Conservation (phyloP, 2,113 vertebrate genomes). For the Nothocercus nigrocapillus region DNA sequence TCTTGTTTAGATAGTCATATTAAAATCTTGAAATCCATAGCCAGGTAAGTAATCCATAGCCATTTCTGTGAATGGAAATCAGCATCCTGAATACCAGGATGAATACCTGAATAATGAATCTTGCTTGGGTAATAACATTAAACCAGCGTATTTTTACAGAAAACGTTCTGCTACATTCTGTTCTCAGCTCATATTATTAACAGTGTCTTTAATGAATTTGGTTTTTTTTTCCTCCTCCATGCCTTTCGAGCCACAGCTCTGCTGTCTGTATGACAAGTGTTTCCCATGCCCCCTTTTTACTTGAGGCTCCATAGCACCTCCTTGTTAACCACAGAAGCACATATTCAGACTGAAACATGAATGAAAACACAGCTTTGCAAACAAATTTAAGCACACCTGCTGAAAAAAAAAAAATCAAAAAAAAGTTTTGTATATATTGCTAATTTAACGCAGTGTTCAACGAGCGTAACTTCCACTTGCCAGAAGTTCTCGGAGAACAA, state of each 20-base stretch:
- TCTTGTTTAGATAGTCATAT: neutral
- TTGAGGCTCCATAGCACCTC: neutral
- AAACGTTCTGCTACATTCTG: neutral
- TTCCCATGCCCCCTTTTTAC: neutral
- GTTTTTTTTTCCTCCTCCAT: neutral
- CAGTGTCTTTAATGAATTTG: neutral
- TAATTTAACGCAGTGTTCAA: neutral
- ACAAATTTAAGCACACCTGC: accelerated
- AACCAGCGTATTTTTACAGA: neutral
- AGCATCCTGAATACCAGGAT: neutral
- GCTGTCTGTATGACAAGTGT: neutral
- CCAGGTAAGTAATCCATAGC: neutral
- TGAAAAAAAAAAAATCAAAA: neutral
- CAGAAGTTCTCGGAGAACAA: neutral
- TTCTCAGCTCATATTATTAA: neutral
- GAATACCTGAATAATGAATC: too few species aligned
- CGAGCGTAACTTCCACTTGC: neutral
- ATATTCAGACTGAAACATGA: neutral
- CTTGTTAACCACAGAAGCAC: neutral
- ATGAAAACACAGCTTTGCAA: neutral
- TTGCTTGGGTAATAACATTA: neutral
- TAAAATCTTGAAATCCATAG: neutral
- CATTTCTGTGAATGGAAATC: neutral
- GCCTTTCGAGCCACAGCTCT: neutral
- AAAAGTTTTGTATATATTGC: too few species aligned